Conservation (phyloP, 1,140 invertebrate genomes). For the Drosophila subpulchrella region DNA sequence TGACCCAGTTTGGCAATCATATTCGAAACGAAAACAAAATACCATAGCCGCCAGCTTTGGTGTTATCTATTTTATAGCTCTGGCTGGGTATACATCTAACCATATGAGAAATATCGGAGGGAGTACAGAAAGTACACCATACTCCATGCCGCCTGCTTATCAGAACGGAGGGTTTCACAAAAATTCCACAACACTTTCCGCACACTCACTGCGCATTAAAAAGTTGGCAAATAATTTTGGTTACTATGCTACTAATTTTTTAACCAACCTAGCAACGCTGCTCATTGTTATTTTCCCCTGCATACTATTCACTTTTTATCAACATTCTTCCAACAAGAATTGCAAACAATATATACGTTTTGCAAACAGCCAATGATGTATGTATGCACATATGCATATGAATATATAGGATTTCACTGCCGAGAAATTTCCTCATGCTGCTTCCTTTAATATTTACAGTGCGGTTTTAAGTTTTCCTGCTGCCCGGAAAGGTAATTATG, state of each 20-base stretch:
- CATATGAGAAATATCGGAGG: background rate
- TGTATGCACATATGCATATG: too few relatives aligned
- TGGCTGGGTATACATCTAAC: conserved; percentile 18
- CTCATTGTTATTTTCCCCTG: background rate
- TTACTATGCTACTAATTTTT: conserved; percentile 20
- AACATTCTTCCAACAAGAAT: background rate
- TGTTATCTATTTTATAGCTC: conserved; percentile 23
- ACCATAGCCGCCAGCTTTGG: conserved; percentile 16
- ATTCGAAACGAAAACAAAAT: conserved; percentile 28
- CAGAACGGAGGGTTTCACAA: conserved; percentile 27
- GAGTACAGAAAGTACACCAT: conserved; percentile 2
- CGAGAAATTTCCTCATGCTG: background rate
- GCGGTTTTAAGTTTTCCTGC: conserved; percentile 6
- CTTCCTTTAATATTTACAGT: conserved; percentile 2
- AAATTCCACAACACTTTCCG: conserved; percentile 21
- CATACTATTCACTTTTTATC: background rate
- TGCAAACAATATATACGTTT: background rate
- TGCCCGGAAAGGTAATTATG: conserved; percentile 4
- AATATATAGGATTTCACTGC: background rate
- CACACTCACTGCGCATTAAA: conserved; percentile 16
- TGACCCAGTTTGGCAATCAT: conserved; percentile 37
- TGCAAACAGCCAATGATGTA: background rate
- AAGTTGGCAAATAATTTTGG: conserved; percentile 12
- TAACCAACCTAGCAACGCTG: background rate
- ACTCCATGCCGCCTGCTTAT: conserved; percentile 44